These are phyloP conservation scores for Harpalus rufipes DNA, from an alignment of 2,888 invertebrate species.

Conservation along the genomic window DNA sequence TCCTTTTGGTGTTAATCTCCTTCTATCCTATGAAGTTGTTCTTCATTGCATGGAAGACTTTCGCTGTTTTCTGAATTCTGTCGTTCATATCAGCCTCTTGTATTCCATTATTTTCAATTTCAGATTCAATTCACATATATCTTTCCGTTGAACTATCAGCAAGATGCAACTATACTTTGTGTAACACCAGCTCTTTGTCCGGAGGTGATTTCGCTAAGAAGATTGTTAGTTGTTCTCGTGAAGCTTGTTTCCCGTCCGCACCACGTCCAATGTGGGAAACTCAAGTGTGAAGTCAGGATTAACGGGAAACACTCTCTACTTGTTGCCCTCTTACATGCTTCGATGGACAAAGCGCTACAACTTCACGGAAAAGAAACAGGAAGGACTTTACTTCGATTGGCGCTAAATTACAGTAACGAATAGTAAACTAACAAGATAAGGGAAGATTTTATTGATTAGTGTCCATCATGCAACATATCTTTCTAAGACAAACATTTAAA, in stretches of 20 bases:
- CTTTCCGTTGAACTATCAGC: background rate
- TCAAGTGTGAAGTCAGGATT: constrained; percentile 51
- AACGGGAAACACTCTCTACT: constrained; percentile 19
- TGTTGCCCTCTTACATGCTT: constrained; percentile 21
- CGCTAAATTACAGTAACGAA: background rate
- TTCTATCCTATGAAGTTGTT: too few relatives aligned
- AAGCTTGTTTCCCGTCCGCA: background rate
- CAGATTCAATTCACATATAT: too few relatives aligned
- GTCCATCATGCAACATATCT: too few relatives aligned
- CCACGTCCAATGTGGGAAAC: constrained; percentile 30
- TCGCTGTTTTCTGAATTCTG: too few relatives aligned
- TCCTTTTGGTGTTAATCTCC: too few relatives aligned
- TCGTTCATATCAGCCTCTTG: too few relatives aligned
- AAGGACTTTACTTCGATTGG: background rate
- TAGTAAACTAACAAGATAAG: background rate
- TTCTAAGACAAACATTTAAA: too few relatives aligned
- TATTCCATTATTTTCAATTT: too few relatives aligned
- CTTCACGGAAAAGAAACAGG: background rate
- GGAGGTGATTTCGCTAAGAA: constrained; percentile 1
- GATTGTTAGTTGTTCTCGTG: constrained; percentile 5
- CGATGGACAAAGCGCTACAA: background rate
- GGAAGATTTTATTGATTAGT: too few relatives aligned
- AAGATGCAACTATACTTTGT: background rate
- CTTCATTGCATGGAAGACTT: too few relatives aligned
- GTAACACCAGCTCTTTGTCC: background rate